phyloP scores from a whole-genome alignment of 2,113 vertebrate species.

The Rallus limicola region DNA sequence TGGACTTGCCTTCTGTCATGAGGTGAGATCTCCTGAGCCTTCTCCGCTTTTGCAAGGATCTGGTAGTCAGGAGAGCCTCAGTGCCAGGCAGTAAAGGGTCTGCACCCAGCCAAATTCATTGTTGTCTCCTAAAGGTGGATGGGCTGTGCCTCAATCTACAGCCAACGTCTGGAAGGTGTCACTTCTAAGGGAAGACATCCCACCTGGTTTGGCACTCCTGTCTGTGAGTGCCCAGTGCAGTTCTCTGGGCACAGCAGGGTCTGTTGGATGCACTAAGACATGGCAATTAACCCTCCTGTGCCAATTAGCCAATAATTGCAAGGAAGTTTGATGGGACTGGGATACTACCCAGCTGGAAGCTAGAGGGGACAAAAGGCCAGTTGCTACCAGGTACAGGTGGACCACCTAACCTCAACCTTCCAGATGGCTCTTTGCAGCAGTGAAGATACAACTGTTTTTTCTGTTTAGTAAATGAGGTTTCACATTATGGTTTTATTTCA shows the following conservation, averaged over 20 bases:
- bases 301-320: background rate
- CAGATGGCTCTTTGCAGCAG: background rate
- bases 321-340: background rate
- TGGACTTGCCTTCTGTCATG: background rate
- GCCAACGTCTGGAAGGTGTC: background rate
- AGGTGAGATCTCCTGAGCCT: background rate
- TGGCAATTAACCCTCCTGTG: background rate
- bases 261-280: background rate
- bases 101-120: background rate
- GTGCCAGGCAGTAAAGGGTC: rapidly evolving
- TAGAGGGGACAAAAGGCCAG: background rate
- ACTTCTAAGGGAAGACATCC: background rate
- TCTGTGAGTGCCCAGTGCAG: background rate
- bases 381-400: background rate
- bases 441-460: background rate
- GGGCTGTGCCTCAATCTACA: background rate
- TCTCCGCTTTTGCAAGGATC: background rate
- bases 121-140: background rate
- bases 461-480: background rate
- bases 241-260: background rate
- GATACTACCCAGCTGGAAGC: background rate
- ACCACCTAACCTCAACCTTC: background rate
- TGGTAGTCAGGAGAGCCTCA: background rate
- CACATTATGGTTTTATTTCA: background rate
- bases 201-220: background rate